These are phyloP conservation scores for Harpalus rufipes DNA, from an alignment of 2,888 invertebrate genomes.

Conservation along the genomic window DNA sequence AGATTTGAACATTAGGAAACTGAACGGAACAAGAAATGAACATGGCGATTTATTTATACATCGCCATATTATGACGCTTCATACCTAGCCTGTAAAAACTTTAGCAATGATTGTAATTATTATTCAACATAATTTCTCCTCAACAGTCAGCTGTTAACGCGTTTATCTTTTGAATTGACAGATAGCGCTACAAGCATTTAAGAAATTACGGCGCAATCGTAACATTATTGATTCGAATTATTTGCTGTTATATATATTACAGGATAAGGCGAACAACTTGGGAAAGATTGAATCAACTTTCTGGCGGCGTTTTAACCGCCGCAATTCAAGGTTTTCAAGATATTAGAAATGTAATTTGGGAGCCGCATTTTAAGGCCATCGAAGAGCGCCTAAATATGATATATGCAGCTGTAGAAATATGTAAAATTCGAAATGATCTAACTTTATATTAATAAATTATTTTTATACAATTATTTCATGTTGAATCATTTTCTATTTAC, in stretches of 20 bases:
- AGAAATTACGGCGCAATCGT: no score
- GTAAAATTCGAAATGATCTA: conserved; percentile 78
- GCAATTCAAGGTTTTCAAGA: conserved; percentile 81
- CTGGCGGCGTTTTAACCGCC: conserved; percentile 85
- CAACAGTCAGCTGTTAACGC: no score
- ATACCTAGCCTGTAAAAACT: no score
- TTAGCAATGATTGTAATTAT: no score
- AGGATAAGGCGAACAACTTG: conserved; percentile 87
- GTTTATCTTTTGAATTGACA: no score
- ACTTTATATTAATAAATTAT: conserved; percentile 37
- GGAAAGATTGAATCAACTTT: conserved; percentile 84
- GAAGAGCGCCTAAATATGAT: conserved; percentile 87
- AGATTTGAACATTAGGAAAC: no score
- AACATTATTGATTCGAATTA: background rate
- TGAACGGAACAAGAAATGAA: no score
- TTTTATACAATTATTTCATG: conserved; percentile 8
- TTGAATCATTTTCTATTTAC: no score
- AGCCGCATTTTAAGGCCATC: conserved; percentile 86
- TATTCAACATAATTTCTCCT: no score
- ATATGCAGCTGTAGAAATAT: conserved; percentile 88
- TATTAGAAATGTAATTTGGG: conserved; percentile 82
- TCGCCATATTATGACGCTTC: no score
- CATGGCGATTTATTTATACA: no score
- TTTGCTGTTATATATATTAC: conserved; percentile 69
- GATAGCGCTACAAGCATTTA: no score